Percentiles rank a stretch among this genome's conserved stretches.
These are phyloP conservation scores for Enteromius afrohamiltoni DNA, from an alignment of 2,797 vertebrate genomes.

Conservation along the genomic window DNA sequence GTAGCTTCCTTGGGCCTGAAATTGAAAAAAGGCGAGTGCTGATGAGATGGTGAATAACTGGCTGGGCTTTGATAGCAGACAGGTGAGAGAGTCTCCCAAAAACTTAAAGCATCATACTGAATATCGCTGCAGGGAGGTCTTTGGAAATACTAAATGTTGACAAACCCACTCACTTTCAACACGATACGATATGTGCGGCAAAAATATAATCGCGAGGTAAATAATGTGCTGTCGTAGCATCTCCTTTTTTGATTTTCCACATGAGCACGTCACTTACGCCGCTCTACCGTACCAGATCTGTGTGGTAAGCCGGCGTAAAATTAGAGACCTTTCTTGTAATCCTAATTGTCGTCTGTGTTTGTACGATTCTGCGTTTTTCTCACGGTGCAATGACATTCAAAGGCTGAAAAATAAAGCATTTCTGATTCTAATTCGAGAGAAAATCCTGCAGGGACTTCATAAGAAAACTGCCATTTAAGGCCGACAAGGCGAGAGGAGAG, in stretches of 20 bases:
- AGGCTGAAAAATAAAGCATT: constrained; percentile 66
- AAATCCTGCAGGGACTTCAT: constrained; percentile 76
- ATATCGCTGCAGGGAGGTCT: constrained; percentile 38
- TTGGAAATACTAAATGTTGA: constrained; percentile 26
- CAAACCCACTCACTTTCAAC: constrained; percentile 36
- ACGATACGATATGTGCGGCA: background rate
- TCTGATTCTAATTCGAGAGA: constrained; percentile 77
- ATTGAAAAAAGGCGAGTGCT: constrained; percentile 96
- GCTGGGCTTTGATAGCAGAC: constrained; percentile 82
- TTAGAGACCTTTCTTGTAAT: constrained; percentile 68
- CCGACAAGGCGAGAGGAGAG: constrained; percentile 39
- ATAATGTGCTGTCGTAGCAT: constrained; percentile 35
- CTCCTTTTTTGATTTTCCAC: constrained; percentile 52
- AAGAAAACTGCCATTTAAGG: constrained; percentile 65
- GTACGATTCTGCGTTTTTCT: constrained; percentile 68
- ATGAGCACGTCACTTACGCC: constrained; percentile 48
- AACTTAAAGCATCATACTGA: constrained; percentile 41
- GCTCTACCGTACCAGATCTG: constrained; percentile 18
- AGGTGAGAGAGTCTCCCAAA: constrained; percentile 67
- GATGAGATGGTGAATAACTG: constrained; percentile 94
- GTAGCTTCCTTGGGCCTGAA: constrained; percentile 95
- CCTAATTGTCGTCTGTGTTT: constrained; percentile 67
- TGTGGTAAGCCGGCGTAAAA: constrained; percentile 68
- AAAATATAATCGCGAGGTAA: constrained; percentile 34
- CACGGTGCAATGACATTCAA: constrained; percentile 60